Percentiles rank a stretch among this genome's conserved stretches.
These are phyloP conservation scores for Eulacestoma nigropectus DNA, from an alignment of 2,113 vertebrate species.

Conservation along the genomic window DNA sequence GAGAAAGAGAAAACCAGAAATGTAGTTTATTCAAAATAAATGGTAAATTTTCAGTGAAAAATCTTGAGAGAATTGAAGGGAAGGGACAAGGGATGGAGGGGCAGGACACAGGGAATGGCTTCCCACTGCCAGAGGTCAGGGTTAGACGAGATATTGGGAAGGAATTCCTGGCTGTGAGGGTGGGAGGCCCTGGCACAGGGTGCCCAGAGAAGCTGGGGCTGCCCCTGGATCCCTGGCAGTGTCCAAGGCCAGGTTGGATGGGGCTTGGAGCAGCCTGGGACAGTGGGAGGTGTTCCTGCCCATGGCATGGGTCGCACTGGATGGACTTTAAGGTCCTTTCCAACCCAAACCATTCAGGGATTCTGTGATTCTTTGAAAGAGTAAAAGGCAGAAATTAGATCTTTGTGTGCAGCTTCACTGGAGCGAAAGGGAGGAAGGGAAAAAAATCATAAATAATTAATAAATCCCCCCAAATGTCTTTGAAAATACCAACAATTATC, in stretches of 20 bases:
- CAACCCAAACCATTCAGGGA: background rate
- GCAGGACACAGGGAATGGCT: background rate
- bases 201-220: background rate
- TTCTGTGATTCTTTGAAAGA: background rate
- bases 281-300: fast-evolving
- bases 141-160: background rate
- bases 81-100: background rate
- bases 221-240: background rate
- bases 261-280: background rate
- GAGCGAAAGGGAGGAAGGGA: background rate
- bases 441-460: constrained; percentile 6
- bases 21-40: background rate
- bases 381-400: background rate
- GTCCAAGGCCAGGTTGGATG: fast-evolving
- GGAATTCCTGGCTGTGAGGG: background rate
- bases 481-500: constrained; percentile 28
- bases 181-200: fast-evolving
- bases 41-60: background rate
- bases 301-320: background rate
- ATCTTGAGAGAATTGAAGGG: background rate
- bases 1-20: background rate
- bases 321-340: fast-evolving
- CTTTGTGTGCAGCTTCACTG: background rate
- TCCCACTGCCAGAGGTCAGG: background rate
- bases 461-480: background rate